Evolutionary conservation across 2,888 invertebrate species (phyloP).

Genomic region (Meteorus cinctellus): DNA sequence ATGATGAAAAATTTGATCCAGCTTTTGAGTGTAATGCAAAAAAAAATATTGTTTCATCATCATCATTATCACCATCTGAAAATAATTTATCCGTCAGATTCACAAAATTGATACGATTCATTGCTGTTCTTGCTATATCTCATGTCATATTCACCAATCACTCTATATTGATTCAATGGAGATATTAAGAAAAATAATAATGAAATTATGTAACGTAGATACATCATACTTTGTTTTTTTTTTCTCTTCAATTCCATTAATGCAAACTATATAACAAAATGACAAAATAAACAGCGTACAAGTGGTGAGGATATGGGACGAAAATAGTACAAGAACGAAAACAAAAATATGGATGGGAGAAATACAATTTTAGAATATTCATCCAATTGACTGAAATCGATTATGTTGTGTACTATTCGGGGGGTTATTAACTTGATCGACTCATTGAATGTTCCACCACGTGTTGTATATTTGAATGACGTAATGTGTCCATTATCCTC

Average conservation of each 20-base stretch:
- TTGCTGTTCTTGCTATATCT: constrained; percentile 52
- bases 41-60: neutral
- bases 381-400: neutral
- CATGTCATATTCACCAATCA: constrained; percentile 48
- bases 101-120: constrained; percentile 47
- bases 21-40: neutral
- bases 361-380: neutral
- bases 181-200: neutral
- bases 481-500: neutral
- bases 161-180: constrained; percentile 17
- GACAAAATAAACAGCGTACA: neutral
- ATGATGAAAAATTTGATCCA: neutral
- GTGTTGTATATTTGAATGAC: neutral
- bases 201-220: constrained; percentile 9
- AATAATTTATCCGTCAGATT: neutral
- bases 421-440: neutral
- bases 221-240: constrained; percentile 6
- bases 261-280: constrained; percentile 5
- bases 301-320: neutral
- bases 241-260: constrained; percentile 26
- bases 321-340: neutral
- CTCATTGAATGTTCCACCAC: neutral
- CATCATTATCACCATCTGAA: neutral
- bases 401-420: neutral
- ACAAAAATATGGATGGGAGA: neutral